Evolutionary conservation across 2,888 invertebrate species (phyloP), one percentile per base, ranked within the genome.

Genomic region (Agriopis leucophaearia): DNA sequence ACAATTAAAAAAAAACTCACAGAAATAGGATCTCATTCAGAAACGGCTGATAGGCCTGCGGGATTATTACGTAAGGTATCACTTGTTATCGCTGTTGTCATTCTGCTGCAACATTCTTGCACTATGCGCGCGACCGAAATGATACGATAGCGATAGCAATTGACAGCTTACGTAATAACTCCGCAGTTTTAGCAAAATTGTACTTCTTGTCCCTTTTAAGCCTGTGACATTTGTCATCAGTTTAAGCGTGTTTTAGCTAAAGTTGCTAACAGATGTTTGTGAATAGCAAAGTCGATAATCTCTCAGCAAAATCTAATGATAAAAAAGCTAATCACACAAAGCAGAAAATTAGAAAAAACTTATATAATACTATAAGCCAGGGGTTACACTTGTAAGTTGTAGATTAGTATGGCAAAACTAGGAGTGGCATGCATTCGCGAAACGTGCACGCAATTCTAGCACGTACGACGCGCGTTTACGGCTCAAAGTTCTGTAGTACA

Each of bases 351-450:
- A 62, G 35, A 73, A 57, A 66, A 71, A 60, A 61, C 36, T 64
- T 64, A 47, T 70, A 68, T 61, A n/a, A n/a, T n/a, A n/a, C n/a
- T n/a, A 76, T 36, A 73, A 75, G 75, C 76, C 79, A 74, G 79
- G 81, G 80, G 78, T 78, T 76, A 81, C 80, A 81, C 76, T 78
- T 69, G 72, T 73, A 69, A 74, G 74, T 70, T 61, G 15, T 68
- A 72, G 15, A 74, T 72, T 75, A 74, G 73, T 74, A 75, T 68
- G 66, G 71, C 70, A 69, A 40, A 38, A 56, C 51, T 64, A 71
- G 69, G 71, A 69, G 50, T 62, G 59, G 60, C 73, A 73, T 70
- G 72, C 72, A 72, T 47, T 56, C 51, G 48, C 63, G 55, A 35
- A 70, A 36, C 57, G 63, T 62, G 65, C 64, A 69, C 68, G 66